Evolutionary conservation across 37 sponge, comb jelly and placozoan species (phyloP), one percentile per base, ranked within the genome.

Genomic region (Lycopodina hypogea): DNA sequence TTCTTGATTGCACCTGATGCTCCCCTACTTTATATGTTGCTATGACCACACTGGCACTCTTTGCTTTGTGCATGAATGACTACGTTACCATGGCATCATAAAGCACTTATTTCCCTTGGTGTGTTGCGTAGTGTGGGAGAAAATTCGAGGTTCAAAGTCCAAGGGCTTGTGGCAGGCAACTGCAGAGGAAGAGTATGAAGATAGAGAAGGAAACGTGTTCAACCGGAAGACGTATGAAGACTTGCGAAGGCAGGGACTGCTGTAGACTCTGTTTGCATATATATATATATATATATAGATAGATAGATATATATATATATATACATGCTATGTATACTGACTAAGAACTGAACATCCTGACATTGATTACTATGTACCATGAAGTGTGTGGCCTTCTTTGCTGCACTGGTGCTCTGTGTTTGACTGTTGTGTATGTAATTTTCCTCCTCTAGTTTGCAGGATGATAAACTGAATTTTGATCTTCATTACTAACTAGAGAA

Each of bases 161-260:
- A 36, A 45, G 41, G 87, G 76, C 17, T 19, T 28, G 19, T 87
- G 87, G 87, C 35, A 28, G 39, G 69, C 87, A 22, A 71, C 63
- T 19, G 68, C 63, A 26, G 86, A 86, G 79, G 96, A 96, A 56
- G 99, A 98, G 84, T 98, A 78, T 69, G 99, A 98, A 59, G 99
- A 98, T 72, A 88, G 92, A n/a, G 42, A 74, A 1, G 99, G 99
- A 40, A 98, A 98, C 89, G 99, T 98, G 40, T 88, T 98, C 62
- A 98, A 72, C 55, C 85, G 84, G 59, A 95, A 96, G 62, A 89
- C 86, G 0, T 98, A 91, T 57, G 90, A 98, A 45, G 99, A 98
- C 45, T 81, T 98, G 42, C 41, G 89, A 36, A 55, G 92, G 42
- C 99, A 98, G 56, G 99, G 99, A 18, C 83, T 98, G 18, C 84